These are phyloP conservation scores for Bambusicola thoracicus DNA, from an alignment of 2,113 vertebrate genomes.

Conservation along the genomic window DNA sequence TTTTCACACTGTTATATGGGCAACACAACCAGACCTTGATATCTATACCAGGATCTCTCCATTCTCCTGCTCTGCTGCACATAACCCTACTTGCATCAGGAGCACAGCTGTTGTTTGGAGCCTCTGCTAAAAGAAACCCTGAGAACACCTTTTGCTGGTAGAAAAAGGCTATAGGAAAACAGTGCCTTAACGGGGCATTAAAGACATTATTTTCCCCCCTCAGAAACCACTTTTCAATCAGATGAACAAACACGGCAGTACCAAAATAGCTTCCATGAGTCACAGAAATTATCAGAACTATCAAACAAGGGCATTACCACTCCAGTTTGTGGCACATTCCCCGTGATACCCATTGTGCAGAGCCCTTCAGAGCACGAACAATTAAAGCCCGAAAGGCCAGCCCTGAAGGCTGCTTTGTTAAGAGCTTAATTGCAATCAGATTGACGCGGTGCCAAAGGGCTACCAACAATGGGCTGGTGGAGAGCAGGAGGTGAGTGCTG, in stretches of 20 bases:
- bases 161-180: background rate
- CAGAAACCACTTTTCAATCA: background rate
- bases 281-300: background rate
- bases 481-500: background rate
- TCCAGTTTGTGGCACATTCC: background rate
- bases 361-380: background rate
- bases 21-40: background rate
- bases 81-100: background rate
- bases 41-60: background rate
- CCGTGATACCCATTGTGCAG: background rate
- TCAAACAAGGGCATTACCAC: background rate
- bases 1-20: background rate
- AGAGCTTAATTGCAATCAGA: background rate
- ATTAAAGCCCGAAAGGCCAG: background rate
- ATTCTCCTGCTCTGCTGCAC: background rate
- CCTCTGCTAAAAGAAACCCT: background rate
- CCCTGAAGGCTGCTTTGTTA: background rate
- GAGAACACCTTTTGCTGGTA: background rate
- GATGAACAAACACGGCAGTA: background rate
- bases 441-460: background rate
- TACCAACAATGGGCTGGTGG: background rate
- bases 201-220: background rate
- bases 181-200: background rate
- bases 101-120: background rate
- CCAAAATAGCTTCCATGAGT: background rate